Conservation (phyloP, 2,888 invertebrate genomes). For the Spisula subtruncata region DNA sequence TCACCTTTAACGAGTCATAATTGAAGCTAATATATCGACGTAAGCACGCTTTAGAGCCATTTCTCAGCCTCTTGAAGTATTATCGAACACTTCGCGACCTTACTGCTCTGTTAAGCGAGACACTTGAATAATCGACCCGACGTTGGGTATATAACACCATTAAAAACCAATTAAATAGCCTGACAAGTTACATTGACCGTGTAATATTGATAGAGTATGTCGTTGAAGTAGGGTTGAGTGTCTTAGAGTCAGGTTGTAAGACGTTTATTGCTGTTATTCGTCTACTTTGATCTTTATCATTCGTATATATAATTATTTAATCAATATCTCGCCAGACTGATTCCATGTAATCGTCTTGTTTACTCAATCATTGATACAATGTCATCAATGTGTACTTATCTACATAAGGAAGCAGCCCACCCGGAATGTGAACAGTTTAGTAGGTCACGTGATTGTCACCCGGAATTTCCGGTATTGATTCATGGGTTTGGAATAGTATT, state of each 20-base stretch:
- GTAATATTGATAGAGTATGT: not conserved
- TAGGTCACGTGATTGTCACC: too few species aligned
- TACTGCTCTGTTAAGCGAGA: not conserved
- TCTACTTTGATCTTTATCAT: not conserved
- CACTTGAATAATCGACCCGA: not conserved
- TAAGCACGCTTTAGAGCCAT: not conserved
- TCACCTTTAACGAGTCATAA: too few species aligned
- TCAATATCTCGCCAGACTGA: not conserved
- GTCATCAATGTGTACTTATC: too few species aligned
- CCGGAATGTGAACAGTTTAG: too few species aligned
- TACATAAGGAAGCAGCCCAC: too few species aligned
- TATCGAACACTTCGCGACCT: not conserved
- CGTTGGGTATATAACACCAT: not conserved
- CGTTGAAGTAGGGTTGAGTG: too few species aligned
- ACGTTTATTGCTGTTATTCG: not conserved
- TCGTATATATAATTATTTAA: not conserved
- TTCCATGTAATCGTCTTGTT: too few species aligned
- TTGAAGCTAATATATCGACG: too few species aligned
- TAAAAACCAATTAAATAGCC: not conserved
- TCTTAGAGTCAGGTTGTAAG: slow-evolving; percentile 10
- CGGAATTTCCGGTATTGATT: too few species aligned
- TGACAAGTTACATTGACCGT: slow-evolving; percentile 19
- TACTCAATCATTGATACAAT: too few species aligned
- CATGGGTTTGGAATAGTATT: too few species aligned
- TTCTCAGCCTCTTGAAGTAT: not conserved